These are phyloP conservation scores for Agonopterix heracliana DNA, from an alignment of 2,888 invertebrate genomes.

Conservation along the genomic window DNA sequence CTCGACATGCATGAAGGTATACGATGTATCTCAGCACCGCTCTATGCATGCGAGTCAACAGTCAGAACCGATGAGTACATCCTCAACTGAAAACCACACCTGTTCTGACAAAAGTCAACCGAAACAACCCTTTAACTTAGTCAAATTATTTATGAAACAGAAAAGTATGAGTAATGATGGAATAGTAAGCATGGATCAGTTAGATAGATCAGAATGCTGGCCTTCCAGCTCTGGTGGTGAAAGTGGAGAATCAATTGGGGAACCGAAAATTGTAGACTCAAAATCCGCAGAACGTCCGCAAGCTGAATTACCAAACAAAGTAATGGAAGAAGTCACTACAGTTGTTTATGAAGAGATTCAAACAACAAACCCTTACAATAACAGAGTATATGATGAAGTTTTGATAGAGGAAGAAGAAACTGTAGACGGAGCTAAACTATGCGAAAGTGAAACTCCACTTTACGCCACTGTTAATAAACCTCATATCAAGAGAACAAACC, in stretches of 20 bases:
- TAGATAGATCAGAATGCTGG: slow-evolving; percentile 85
- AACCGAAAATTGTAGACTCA: slow-evolving; percentile 46
- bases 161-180: slow-evolving; percentile 89
- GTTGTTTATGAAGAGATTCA: slow-evolving; percentile 61
- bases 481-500: slow-evolving; percentile 60
- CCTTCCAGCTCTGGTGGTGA: slow-evolving; percentile 80
- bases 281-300: slow-evolving; percentile 57
- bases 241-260: slow-evolving; percentile 76
- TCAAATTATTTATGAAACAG: slow-evolving; percentile 92
- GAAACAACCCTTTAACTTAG: slow-evolving; percentile 86
- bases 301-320: slow-evolving; percentile 74
- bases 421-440: slow-evolving; percentile 56
- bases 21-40: slow-evolving; percentile 65
- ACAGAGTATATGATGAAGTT: slow-evolving; percentile 66
- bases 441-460: slow-evolving; percentile 59
- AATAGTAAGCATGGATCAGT: slow-evolving; percentile 84
- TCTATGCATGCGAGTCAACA: slow-evolving; percentile 59
- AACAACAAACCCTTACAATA: slow-evolving; percentile 43
- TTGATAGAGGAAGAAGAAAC: slow-evolving; percentile 66
- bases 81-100: slow-evolving; percentile 68
- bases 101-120: slow-evolving; percentile 73
- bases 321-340: slow-evolving; percentile 55
- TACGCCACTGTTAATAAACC: slow-evolving; percentile 71
- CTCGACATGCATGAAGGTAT: slow-evolving; percentile 66
- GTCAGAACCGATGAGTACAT: slow-evolving; percentile 72